Conservation (phyloP, 2,797 vertebrate genomes). For the Aotus griseimembra region DNA sequence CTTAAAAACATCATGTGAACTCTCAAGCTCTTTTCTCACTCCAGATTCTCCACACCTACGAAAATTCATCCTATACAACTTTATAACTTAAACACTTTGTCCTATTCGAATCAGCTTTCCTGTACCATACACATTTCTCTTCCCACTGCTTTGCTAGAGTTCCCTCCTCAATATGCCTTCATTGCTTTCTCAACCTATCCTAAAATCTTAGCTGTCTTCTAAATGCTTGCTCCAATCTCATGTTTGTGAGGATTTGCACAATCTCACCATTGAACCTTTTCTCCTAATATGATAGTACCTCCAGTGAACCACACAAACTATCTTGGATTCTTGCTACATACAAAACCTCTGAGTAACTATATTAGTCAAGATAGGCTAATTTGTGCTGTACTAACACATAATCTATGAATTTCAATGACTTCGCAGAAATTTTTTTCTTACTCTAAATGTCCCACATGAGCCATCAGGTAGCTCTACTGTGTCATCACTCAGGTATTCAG, state of each 20-base stretch:
- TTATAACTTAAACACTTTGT: background rate
- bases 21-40: background rate
- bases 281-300: background rate
- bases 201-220: background rate
- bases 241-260: background rate
- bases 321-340: background rate
- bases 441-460: no score
- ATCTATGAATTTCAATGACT: background rate
- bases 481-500: no score
- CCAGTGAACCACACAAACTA: background rate
- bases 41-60: background rate
- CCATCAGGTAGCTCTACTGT: background rate
- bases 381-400: background rate
- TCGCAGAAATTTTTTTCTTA: background rate
- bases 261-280: background rate
- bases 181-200: background rate
- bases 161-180: no score
- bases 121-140: background rate
- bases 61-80: background rate
- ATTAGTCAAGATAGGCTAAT: background rate
- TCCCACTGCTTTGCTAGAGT: background rate
- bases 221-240: background rate
- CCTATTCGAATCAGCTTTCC: background rate
- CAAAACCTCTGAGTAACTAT: background rate
- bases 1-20: background rate